A percentile compares a stretch with the other conserved stretches of the same genome.
Conservation (phyloP, 2,888 invertebrate genomes). For the Rhyacophila evoluta region DNA sequence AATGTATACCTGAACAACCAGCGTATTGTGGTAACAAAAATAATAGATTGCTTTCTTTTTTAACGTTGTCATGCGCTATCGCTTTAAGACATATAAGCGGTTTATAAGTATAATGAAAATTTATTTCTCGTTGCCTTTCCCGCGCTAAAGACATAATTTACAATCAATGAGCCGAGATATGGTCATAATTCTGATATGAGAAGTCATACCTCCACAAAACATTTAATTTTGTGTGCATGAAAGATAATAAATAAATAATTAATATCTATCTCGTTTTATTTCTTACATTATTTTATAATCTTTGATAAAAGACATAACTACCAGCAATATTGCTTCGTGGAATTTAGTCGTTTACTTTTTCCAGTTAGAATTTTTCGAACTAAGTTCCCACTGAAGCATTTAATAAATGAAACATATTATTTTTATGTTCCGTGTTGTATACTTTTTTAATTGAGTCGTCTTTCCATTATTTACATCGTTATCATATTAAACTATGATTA, state of each 20-base stretch:
- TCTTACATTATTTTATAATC: too few species aligned
- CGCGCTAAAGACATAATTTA: constrained; percentile 20
- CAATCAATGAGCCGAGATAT: constrained; percentile 25
- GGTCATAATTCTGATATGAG: background rate
- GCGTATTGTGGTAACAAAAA: background rate
- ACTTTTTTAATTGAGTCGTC: too few species aligned
- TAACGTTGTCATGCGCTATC: constrained; percentile 16
- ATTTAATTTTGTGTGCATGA: background rate
- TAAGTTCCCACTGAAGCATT: too few species aligned
- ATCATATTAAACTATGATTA: too few species aligned
- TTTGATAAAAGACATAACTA: too few species aligned
- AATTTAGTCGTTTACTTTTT: too few species aligned
- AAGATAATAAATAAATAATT: background rate
- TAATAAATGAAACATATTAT: too few species aligned
- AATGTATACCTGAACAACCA: background rate
- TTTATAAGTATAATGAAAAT: constrained; percentile 29
- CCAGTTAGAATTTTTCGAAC: too few species aligned
- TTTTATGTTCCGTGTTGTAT: too few species aligned
- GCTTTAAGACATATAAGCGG: constrained; percentile 17
- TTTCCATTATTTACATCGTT: too few species aligned
- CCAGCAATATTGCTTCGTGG: too few species aligned
- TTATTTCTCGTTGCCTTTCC: background rate
- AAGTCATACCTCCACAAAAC: background rate
- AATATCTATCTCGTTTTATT: too few species aligned
- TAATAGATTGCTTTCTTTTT: constrained; percentile 17